Evolutionary conservation across 2,888 invertebrate species (phyloP).

Genomic region (Metellina segmentata): DNA sequence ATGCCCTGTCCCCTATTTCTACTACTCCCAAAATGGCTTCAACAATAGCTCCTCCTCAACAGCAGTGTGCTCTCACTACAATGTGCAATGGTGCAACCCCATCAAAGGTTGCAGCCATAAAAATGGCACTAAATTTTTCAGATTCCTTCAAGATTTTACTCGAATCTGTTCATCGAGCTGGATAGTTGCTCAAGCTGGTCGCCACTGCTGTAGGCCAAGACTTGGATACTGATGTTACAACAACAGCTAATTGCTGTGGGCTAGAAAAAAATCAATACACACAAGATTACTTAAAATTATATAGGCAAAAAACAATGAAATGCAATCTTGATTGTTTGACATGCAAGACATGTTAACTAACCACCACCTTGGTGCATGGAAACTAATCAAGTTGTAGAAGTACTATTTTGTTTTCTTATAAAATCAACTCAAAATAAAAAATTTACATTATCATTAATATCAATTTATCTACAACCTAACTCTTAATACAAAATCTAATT

Average conservation of each 20-base stretch:
- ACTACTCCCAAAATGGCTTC: conserved; percentile 71
- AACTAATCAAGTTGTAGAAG: neutral
- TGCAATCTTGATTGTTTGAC: no score
- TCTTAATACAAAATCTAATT: no score
- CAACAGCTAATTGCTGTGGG: conserved; percentile 70
- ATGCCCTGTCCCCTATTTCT: conserved; percentile 68
- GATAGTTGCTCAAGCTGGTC: conserved; percentile 74
- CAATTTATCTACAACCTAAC: no score
- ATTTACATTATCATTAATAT: no score
- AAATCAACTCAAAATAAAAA: no score
- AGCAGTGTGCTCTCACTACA: conserved; percentile 74
- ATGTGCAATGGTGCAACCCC: conserved; percentile 73
- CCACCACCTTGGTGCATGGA: neutral
- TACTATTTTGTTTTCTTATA: neutral
- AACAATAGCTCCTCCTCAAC: conserved; percentile 71
- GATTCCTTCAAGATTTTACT: conserved; percentile 45
- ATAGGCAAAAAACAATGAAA: no score
- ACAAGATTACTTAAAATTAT: no score
- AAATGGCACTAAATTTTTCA: conserved; percentile 73
- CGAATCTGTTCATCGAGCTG: conserved; percentile 71
- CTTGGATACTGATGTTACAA: conserved; percentile 64
- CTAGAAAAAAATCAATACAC: conserved; percentile 31
- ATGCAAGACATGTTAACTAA: no score
- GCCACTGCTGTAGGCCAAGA: conserved; percentile 72
- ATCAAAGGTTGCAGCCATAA: conserved; percentile 71